Base-by-base conservation (phyloP, 2,113 vertebrate species). In the Albula glossodonta region DNA sequence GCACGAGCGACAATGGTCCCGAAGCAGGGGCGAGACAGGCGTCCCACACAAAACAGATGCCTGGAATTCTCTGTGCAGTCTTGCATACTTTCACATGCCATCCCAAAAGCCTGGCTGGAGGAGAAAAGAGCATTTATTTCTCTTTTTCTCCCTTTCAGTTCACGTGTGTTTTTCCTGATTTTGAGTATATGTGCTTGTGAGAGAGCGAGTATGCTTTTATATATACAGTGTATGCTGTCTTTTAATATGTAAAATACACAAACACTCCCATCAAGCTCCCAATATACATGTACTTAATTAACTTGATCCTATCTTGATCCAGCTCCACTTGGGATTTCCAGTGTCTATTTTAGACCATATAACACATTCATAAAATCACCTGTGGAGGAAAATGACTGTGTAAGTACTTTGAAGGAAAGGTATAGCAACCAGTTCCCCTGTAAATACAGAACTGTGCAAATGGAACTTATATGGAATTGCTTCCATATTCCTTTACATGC, bases 11-110 rank as follows among this genome's bases (percentile, higher is more conserved):
- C 91, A 93, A 89, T 82, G 89, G 91, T 89, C 84, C 90, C 84
- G 84, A 86, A 91, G 17, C 88, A 91, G 56, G 84, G 92, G 90
- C 92, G 91, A 86, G 88, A 91, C 91, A 41, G 89, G 79, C 78
- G 89, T 90, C 86, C 84, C 88, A 88, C 90, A 86, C 88, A 85
- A 88, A 70, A 83, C 25, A 86, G 91, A 93, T 92, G 93, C 89
- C 86, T 89, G 87, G 60, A 88, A 94, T 94, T 93, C 91, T 89
- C 93, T 85, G 22, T 85, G 83, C 88, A 83, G 83, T 86, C 91
- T 82, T 60, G 88, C 90, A 92, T 90, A 84, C 89, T 94, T 93
- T 93, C 90, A 91, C 91, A 92, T 88, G 91, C 87, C 63, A 79
- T 90, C 87, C 84, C 84, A 92, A 51, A 85, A 41, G 78, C 78